These are phyloP conservation scores for Plusia festucae DNA, from an alignment of 2,888 invertebrate species.

Conservation along the genomic window DNA sequence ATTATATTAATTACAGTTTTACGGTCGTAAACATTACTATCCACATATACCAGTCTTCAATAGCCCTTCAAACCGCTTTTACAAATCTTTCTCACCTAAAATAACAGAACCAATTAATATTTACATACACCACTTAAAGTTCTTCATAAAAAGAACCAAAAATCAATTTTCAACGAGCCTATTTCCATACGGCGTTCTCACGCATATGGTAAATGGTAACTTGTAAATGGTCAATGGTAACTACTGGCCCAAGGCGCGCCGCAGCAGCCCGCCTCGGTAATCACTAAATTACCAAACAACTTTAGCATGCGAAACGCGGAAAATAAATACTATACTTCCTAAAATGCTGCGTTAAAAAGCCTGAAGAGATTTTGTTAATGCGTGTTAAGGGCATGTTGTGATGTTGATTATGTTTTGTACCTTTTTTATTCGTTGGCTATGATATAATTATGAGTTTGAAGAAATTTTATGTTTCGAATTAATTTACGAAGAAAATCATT, in stretches of 20 bases:
- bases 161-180: slow-evolving; percentile 51
- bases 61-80: not conserved
- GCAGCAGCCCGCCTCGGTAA: slow-evolving; percentile 72
- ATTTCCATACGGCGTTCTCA: slow-evolving; percentile 53
- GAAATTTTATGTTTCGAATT: too few species aligned
- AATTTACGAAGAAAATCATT: too few species aligned
- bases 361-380: slow-evolving; percentile 66
- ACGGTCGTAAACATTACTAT: not conserved
- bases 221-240: slow-evolving; percentile 22
- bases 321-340: slow-evolving; percentile 81
- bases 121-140: slow-evolving; percentile 17
- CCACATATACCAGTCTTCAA: not conserved
- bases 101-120: slow-evolving; percentile 21
- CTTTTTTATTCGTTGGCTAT: not conserved
- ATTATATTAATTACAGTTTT: not conserved
- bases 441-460: too few species aligned
- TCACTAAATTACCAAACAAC: slow-evolving; percentile 81
- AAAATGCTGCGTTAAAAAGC: slow-evolving; percentile 55
- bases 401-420: not conserved
- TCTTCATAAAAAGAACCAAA: slow-evolving; percentile 25
- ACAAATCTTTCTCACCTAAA: not conserved
- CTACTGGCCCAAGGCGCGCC: slow-evolving; percentile 63
- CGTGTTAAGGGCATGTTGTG: slow-evolving; percentile 39
- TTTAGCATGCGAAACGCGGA: slow-evolving; percentile 74
- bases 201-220: slow-evolving; percentile 22